phyloP scores from a whole-genome alignment of 1,140 invertebrate species.

The Bicyclus anynana region DNA sequence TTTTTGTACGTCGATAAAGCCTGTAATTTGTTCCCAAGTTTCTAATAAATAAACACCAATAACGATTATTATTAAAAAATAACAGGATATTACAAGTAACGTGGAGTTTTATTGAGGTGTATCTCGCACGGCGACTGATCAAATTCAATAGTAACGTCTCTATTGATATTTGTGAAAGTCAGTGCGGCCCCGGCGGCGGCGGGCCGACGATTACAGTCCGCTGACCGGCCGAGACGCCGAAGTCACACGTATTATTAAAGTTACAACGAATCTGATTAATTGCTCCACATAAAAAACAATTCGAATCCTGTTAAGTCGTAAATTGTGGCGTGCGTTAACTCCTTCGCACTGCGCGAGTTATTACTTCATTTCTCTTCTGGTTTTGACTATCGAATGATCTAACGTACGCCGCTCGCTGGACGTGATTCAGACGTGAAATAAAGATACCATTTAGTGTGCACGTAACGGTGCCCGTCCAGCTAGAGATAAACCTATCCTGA shows the following conservation, averaged over 20 bases:
- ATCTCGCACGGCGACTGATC: slow-evolving; percentile 47
- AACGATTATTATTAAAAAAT: slow-evolving; percentile 76
- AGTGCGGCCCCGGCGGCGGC: slow-evolving; percentile 43
- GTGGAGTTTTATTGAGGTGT: slow-evolving; percentile 55
- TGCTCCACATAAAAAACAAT: slow-evolving; percentile 31
- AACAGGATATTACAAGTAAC: slow-evolving; percentile 70
- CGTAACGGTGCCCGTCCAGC: slow-evolving; percentile 47
- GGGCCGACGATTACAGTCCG: slow-evolving; percentile 55
- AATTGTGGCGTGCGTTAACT: slow-evolving; percentile 37
- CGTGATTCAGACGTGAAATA: slow-evolving; percentile 61
- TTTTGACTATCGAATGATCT: slow-evolving; percentile 47
- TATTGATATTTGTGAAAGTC: slow-evolving; percentile 71
- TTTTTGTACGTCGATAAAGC: slow-evolving; percentile 69
- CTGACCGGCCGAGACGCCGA: slow-evolving; percentile 42
- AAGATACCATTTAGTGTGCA: slow-evolving; percentile 57
- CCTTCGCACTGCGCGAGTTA: slow-evolving; percentile 49
- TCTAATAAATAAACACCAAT: slow-evolving; percentile 77
- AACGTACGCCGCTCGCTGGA: slow-evolving; percentile 29
- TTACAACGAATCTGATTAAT: slow-evolving; percentile 61
- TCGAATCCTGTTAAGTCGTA: slow-evolving; percentile 35
- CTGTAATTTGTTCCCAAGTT: slow-evolving; percentile 72
- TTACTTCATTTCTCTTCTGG: slow-evolving; percentile 48
- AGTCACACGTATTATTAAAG: slow-evolving; percentile 64
- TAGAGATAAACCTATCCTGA: slow-evolving; percentile 50
- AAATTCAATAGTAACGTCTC: slow-evolving; percentile 66